phyloP scores from a whole-genome alignment of 2,113 vertebrate genomes.

The Chaetops frenatus region DNA sequence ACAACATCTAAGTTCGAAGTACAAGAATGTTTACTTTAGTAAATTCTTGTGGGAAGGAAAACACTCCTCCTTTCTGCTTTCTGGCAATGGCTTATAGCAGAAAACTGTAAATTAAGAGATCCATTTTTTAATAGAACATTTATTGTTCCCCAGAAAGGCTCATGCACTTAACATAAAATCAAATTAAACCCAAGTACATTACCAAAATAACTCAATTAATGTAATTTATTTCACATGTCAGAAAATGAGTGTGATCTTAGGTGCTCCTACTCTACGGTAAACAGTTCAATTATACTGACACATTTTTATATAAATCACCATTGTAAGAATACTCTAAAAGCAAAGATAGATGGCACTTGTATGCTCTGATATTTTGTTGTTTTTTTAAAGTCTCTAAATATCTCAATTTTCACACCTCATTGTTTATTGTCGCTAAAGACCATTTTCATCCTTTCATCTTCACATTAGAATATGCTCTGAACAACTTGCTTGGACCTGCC shows the following conservation, averaged over 20 bases:
- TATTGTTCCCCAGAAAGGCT: background rate
- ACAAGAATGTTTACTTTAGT: background rate
- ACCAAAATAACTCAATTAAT: background rate
- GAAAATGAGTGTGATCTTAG: background rate
- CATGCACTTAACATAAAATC: background rate
- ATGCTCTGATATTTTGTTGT: background rate
- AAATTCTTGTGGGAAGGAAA: conserved; percentile 13
- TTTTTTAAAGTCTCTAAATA: conserved; percentile 56
- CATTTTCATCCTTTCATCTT: conserved; percentile 49
- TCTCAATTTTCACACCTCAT: conserved; percentile 25
- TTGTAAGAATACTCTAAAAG: background rate
- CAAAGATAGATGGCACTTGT: conserved; percentile 11
- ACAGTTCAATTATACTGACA: background rate
- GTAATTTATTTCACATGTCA: background rate
- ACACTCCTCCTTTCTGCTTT: conserved; percentile 7
- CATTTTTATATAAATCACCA: background rate
- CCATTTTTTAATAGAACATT: background rate
- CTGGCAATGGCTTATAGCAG: conserved; percentile 15
- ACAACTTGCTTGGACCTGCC: background rate
- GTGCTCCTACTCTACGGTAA: background rate
- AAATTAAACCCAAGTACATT: background rate
- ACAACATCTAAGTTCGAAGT: background rate
- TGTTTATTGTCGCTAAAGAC: conserved; percentile 28
- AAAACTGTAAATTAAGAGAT: conserved; percentile 55
- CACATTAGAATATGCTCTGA: background rate